These are phyloP conservation scores for Hystrix cristata DNA, from an alignment of 2,113 vertebrate genomes.

Conservation along the genomic window DNA sequence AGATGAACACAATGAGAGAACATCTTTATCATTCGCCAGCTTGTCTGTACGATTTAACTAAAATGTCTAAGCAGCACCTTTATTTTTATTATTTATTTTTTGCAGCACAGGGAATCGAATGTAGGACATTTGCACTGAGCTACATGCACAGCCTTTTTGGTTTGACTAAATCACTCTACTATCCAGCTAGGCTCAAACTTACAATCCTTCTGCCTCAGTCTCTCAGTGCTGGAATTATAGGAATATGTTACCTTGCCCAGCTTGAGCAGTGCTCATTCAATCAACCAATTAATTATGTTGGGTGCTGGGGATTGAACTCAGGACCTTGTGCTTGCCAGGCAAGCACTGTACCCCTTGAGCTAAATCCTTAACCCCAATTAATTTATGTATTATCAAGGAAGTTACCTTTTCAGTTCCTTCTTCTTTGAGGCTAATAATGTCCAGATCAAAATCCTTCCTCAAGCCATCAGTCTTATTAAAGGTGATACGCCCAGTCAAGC, in stretches of 20 bases:
- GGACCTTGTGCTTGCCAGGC: too few species aligned
- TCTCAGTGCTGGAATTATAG: neutral
- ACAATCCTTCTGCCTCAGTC: neutral
- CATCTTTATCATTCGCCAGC: neutral
- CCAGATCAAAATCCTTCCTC: slow-evolving; percentile 98
- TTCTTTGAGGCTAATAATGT: slow-evolving; percentile 98
- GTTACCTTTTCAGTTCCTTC: slow-evolving; percentile 98
- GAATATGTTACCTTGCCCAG: neutral
- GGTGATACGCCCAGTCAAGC: slow-evolving; percentile 96
- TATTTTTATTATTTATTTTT: neutral
- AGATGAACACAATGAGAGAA: neutral
- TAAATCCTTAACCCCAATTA: neutral
- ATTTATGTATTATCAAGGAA: neutral
- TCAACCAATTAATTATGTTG: too few species aligned
- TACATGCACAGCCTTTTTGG: neutral
- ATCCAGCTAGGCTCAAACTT: neutral
- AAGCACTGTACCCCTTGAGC: too few species aligned
- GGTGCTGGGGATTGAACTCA: too few species aligned
- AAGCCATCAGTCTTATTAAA: slow-evolving; percentile 98
- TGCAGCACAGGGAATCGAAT: neutral
- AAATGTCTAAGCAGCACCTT: neutral
- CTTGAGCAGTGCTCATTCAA: neutral
- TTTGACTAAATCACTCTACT: neutral
- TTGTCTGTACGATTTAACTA: neutral
- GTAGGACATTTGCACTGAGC: neutral